Conservation (phyloP, 2,888 invertebrate genomes). For the Nomada hirtipes region DNA sequence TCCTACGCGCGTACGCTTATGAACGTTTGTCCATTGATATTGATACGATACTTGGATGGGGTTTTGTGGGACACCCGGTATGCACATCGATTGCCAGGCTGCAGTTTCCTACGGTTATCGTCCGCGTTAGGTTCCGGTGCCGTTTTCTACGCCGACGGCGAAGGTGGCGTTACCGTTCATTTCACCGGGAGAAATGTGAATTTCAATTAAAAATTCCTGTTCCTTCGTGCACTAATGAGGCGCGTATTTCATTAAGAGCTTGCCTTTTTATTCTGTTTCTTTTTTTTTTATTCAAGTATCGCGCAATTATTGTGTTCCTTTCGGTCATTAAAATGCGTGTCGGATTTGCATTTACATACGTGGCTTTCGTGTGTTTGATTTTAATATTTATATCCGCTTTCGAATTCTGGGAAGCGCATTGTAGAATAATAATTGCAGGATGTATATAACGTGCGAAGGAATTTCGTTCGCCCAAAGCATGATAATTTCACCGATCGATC, state of each 20-base stretch:
- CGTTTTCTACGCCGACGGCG: constrained; percentile 43
- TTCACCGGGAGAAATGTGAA: background rate
- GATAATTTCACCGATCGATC: constrained; percentile 48
- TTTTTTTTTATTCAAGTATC: background rate
- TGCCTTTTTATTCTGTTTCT: background rate
- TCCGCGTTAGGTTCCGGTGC: constrained; percentile 48
- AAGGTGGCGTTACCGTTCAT: constrained; percentile 71
- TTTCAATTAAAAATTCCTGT: constrained; percentile 14
- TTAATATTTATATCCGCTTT: background rate
- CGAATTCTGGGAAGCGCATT: too few species aligned
- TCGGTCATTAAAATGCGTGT: constrained; percentile 2
- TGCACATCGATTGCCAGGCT: constrained; percentile 53
- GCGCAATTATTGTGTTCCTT: constrained; percentile 10
- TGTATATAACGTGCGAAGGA: background rate
- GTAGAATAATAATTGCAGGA: too few species aligned
- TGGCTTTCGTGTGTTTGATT: background rate
- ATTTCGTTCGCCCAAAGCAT: constrained; percentile 38
- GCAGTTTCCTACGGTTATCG: constrained; percentile 77
- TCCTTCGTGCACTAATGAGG: constrained; percentile 4
- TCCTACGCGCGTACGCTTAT: background rate
- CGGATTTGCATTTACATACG: background rate
- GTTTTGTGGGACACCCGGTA: constrained; percentile 34
- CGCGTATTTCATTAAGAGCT: constrained; percentile 20
- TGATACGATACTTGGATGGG: background rate
- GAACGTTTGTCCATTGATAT: too few species aligned